Evolutionary conservation across 2,888 invertebrate genomes (phyloP).

Genomic region (Drosophila macrospina): DNA sequence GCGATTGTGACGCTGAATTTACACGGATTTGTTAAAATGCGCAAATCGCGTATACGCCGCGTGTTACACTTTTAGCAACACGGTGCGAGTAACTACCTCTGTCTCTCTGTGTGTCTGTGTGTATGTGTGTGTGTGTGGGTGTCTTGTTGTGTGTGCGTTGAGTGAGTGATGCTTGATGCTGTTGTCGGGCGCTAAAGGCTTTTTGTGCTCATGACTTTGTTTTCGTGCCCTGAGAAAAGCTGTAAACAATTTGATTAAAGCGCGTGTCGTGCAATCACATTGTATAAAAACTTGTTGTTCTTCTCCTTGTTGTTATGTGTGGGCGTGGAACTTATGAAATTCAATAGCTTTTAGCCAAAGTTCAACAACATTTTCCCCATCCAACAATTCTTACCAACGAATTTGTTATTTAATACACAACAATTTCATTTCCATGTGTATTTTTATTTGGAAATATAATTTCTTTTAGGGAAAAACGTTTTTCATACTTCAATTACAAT

Average conservation of each 20-base stretch:
- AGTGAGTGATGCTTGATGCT: constrained; percentile 20
- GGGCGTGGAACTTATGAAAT: constrained; percentile 4
- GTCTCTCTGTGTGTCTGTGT: constrained; percentile 8
- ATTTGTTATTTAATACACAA: constrained; percentile 21
- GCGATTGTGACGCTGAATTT: constrained; percentile 50
- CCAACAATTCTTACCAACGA: neutral
- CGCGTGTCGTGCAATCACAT: constrained; percentile 57
- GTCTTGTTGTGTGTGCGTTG: too few relatives aligned
- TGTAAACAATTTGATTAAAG: constrained; percentile 70
- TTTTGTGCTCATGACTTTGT: constrained; percentile 59
- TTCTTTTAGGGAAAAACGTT: constrained; percentile 5
- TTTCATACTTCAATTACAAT: constrained; percentile 27
- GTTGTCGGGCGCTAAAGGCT: constrained; percentile 31
- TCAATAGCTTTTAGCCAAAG: constrained; percentile 1
- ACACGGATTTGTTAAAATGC: constrained; percentile 69
- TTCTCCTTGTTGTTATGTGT: constrained; percentile 2
- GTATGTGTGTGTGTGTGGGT: constrained; percentile 2
- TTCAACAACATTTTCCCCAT: constrained; percentile 23
- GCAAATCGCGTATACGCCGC: constrained; percentile 72
- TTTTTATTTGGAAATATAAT: neutral
- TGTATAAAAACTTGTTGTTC: constrained; percentile 28
- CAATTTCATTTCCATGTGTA: neutral
- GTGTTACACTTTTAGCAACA: constrained; percentile 68
- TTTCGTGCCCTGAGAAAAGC: constrained; percentile 47
- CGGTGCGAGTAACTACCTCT: constrained; percentile 40